Percentiles rank a stretch among this genome's conserved stretches.
phyloP scores from a whole-genome alignment of 2,113 vertebrate genomes.

The Pontoporia blainvillei region DNA sequence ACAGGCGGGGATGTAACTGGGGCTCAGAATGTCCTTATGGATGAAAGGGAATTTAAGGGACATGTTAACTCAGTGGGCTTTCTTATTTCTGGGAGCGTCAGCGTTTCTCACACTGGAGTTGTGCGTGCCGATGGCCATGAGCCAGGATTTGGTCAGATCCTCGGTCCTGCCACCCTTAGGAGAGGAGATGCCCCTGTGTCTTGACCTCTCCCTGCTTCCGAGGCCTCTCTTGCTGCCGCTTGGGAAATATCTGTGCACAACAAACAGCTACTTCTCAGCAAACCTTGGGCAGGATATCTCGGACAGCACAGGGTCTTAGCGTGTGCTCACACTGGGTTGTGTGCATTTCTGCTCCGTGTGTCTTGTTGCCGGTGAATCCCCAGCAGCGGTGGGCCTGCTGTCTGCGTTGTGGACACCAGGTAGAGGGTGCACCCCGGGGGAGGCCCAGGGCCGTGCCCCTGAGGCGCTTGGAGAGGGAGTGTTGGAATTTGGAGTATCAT shows the following conservation, averaged over 20 bases:
- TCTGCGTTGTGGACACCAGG: not conserved
- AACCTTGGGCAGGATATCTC: not conserved
- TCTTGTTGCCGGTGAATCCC: not conserved
- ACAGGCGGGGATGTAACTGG: not conserved
- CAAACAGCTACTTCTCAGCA: not conserved
- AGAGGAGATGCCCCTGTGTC: not conserved
- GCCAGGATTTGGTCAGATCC: not conserved
- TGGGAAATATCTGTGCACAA: not conserved
- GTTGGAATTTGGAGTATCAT: not conserved
- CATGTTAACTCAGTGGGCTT: not conserved
- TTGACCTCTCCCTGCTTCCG: not conserved
- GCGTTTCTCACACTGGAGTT: not conserved
- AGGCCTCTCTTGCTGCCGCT: not conserved
- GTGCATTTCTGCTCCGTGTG: accelerated
- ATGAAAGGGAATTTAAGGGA: not conserved
- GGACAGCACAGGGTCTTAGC: no score
- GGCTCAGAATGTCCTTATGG: not conserved
- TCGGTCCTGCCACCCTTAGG: not conserved
- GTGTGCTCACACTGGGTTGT: accelerated
- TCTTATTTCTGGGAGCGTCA: not conserved
- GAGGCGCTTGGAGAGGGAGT: not conserved
- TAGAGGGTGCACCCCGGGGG: accelerated
- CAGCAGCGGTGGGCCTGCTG: not conserved
- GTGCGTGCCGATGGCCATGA: not conserved
- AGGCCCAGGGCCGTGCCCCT: not conserved